Percentiles rank a stretch among this genome's conserved stretches.
Evolutionary conservation across 1,140 invertebrate genomes (phyloP).

Genomic region (Drosophila parabipectinata): DNA sequence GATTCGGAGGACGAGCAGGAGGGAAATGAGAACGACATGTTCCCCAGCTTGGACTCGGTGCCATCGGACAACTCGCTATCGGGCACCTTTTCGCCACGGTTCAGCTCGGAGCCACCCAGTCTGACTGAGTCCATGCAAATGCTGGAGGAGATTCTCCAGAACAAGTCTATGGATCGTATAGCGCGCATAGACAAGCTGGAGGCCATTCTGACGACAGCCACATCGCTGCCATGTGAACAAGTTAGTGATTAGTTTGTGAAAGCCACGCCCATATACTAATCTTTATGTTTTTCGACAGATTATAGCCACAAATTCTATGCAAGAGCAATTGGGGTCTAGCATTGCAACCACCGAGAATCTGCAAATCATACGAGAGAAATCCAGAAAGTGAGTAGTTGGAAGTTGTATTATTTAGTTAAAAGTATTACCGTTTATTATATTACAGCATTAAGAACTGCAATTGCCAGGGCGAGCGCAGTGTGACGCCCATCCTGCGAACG

Average conservation of each 20-base stretch:
- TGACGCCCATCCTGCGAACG: constrained; percentile 63
- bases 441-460: constrained; percentile 77
- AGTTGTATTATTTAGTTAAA: too few relatives aligned
- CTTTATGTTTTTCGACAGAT: constrained; percentile 44
- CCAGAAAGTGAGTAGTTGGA: constrained; percentile 67
- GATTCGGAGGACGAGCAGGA: constrained; percentile 89
- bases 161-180: constrained; percentile 92
- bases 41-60: constrained; percentile 91
- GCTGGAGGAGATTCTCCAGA: constrained; percentile 93
- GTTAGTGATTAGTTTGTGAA: constrained; percentile 19
- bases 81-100: constrained; percentile 88
- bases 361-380: constrained; percentile 78
- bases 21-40: constrained; percentile 88
- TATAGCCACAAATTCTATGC: constrained; percentile 75
- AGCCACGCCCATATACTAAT: not conserved
- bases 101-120: constrained; percentile 91
- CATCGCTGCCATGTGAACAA: constrained; percentile 85
- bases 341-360: constrained; percentile 81
- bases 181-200: constrained; percentile 94
- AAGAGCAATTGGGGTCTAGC: constrained; percentile 77
- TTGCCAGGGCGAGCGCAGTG: constrained; percentile 78
- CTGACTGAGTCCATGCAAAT: constrained; percentile 96
- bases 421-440: not conserved
- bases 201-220: constrained; percentile 91
- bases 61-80: constrained; percentile 88